These are phyloP conservation scores for Oostethus manadensis DNA, from an alignment of 2,113 vertebrate genomes.

Conservation along the genomic window DNA sequence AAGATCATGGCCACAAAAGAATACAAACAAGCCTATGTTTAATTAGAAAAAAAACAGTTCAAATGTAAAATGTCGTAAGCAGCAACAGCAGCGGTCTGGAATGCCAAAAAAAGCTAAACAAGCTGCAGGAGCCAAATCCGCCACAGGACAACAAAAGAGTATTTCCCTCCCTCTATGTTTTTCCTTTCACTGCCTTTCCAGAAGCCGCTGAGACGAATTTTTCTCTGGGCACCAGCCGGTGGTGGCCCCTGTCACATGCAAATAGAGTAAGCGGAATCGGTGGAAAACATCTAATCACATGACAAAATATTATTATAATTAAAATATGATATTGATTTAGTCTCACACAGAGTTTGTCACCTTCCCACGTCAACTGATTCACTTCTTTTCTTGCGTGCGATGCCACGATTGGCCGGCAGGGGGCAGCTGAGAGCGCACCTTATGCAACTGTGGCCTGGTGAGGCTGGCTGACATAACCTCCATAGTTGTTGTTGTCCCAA, in stretches of 20 bases:
- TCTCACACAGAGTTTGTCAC: too few relatives aligned
- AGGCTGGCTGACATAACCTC: slow-evolving; percentile 1
- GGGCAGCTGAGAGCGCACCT: neutral
- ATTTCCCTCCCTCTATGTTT: slow-evolving; percentile 41
- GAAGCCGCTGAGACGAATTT: slow-evolving; percentile 58
- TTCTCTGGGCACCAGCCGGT: slow-evolving; percentile 53
- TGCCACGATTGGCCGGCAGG: neutral
- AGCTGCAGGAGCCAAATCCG: slow-evolving; percentile 35
- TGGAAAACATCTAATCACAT: too few relatives aligned
- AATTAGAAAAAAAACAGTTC: neutral
- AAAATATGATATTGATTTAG: too few relatives aligned
- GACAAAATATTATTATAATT: too few relatives aligned
- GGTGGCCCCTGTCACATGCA: slow-evolving; percentile 62
- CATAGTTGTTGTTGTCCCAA: neutral
- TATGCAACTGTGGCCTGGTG: neutral
- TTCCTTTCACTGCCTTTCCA: slow-evolving; percentile 49
- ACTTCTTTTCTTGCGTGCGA: neutral
- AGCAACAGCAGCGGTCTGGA: slow-evolving; percentile 39
- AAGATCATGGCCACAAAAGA: neutral
- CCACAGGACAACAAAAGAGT: slow-evolving; percentile 27
- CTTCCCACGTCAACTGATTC: too few relatives aligned
- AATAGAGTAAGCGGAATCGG: slow-evolving; percentile 29
- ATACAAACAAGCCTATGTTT: neutral
- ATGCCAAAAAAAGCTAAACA: slow-evolving; percentile 51
- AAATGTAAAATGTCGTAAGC: slow-evolving; percentile 18